phyloP scores from a whole-genome alignment of 2,113 vertebrate genomes.

The Stercorarius parasiticus region DNA sequence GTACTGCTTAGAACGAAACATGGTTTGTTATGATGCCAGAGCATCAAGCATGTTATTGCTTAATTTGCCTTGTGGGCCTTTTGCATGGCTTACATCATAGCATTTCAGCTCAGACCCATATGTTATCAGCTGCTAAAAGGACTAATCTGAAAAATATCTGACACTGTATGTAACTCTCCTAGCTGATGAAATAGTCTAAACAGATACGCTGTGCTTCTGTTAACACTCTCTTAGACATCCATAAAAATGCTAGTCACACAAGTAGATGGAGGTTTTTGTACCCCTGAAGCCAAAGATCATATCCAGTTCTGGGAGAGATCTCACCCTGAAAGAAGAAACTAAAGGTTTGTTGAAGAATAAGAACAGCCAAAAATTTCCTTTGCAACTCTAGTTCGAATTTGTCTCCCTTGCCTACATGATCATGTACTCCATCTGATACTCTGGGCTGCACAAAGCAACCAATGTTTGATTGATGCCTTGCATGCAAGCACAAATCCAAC shows the following conservation, averaged over 20 bases:
- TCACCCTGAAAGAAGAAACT: neutral
- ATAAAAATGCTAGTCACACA: neutral
- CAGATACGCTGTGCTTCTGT: neutral
- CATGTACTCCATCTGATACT: neutral
- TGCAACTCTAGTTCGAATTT: neutral
- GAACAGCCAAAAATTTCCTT: neutral
- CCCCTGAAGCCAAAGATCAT: neutral
- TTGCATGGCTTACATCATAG: neutral
- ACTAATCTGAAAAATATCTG: conserved; percentile 59
- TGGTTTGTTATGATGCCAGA: conserved; percentile 6
- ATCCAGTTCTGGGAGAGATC: neutral
- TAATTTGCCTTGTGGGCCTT: conserved; percentile 34
- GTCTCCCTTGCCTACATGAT: neutral
- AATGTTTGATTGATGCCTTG: neutral
- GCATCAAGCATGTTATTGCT: conserved; percentile 27
- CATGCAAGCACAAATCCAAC: neutral
- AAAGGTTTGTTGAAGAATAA: neutral
- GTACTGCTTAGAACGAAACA: neutral
- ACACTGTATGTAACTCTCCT: neutral
- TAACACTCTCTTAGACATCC: neutral
- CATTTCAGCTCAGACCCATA: conserved; percentile 33
- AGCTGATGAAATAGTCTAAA: conserved; percentile 18
- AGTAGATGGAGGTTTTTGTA: neutral
- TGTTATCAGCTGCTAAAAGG: conserved; percentile 47
- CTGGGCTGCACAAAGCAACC: neutral